Evolutionary conservation across 2,888 invertebrate species (phyloP), one percentile per base, ranked within the genome.

Genomic region (Thera britannica): DNA sequence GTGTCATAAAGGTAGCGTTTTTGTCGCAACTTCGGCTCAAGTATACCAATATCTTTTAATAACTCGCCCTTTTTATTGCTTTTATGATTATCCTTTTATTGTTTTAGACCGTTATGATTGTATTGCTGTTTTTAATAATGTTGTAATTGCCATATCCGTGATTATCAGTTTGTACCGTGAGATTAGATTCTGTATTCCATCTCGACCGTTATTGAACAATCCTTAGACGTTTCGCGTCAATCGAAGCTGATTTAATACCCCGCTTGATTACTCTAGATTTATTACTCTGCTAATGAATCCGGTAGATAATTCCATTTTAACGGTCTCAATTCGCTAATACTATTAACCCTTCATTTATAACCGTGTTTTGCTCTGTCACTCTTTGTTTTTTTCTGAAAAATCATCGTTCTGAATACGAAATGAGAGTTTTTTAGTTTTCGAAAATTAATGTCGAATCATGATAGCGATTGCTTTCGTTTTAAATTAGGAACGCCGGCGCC

Each of bases 251-350:
- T 85, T 86, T 85, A 86, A 85, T 85, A 83, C 82, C 77, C 78
- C 82, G 83, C 77, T 88, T 82, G 80, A 85, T 90, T 85, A 84
- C 79, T 78, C 78, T 77, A 81, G 81, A 87, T 89, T 90, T 83
- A 89, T 85, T 83, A 80, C 80, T 77, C 80, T 73, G 81, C 85
- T 90, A 89, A 89, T 84, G 79, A 85, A 85, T 82, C 82, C 77
- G 83, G 79, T 75, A 80, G 80, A 84, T 87, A 87, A 92, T 89
- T 88, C 70, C 75, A 84, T 87, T 88, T 86, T 85, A 86, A 87
- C 86, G 88, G 82, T 83, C 84, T 82, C 85, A 86, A 88, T 90
- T 88, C 78, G 86, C 88, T 91, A 89, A 89, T 88, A 87, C 85
- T 52, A 89, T 89, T 88, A 87, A 85, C 84, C 76, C 69, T 82